Conservation (phyloP, 2,113 vertebrate species). For the Plotosus lineatus region DNA sequence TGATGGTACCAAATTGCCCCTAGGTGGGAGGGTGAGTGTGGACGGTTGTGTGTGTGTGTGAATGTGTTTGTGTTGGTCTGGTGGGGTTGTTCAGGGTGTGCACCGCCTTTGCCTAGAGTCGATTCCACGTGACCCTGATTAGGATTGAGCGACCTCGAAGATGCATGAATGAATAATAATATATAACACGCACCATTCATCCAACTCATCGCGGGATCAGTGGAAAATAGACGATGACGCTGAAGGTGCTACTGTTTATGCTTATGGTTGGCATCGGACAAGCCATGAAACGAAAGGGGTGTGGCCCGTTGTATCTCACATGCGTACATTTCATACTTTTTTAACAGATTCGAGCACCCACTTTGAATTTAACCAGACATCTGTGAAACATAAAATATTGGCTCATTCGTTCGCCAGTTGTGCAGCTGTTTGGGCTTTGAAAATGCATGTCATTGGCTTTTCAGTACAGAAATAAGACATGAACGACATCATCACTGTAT, state of each 20-base stretch:
- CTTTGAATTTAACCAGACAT: slow-evolving; percentile 39
- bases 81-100: too few relatives aligned
- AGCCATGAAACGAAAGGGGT: slow-evolving; percentile 45
- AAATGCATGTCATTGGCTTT: slow-evolving; percentile 32
- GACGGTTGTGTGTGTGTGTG: too few relatives aligned
- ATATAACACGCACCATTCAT: slow-evolving; percentile 4
- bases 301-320: slow-evolving; percentile 49
- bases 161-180: too few relatives aligned
- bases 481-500: not conserved
- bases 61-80: too few relatives aligned
- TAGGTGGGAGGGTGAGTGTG: too few relatives aligned
- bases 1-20: too few relatives aligned
- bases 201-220: slow-evolving; percentile 10
- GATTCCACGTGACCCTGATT: too few relatives aligned
- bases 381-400: slow-evolving; percentile 25
- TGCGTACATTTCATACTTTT: slow-evolving; percentile 47
- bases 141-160: too few relatives aligned
- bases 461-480: slow-evolving; percentile 19
- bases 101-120: too few relatives aligned
- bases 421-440: slow-evolving; percentile 37
- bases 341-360: slow-evolving; percentile 35
- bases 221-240: slow-evolving; percentile 28
- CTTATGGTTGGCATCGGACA: slow-evolving; percentile 47
- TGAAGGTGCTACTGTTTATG: slow-evolving; percentile 13
- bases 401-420: slow-evolving; percentile 19